phyloP scores from a whole-genome alignment of 2,113 vertebrate genomes.

The Morphnarchus princeps region DNA sequence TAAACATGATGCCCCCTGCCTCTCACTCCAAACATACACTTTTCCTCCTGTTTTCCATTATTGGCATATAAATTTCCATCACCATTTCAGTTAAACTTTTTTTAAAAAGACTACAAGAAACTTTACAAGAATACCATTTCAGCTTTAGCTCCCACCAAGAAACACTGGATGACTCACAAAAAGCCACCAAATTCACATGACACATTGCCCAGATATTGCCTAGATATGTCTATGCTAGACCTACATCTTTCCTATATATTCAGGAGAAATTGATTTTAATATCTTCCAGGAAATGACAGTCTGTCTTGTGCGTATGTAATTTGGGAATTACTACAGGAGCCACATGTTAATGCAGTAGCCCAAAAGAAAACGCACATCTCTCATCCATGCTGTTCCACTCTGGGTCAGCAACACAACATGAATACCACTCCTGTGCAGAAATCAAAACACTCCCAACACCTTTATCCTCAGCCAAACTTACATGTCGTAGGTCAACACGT shows the following conservation, averaged over 20 bases:
- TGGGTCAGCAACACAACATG: neutral
- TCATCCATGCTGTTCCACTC: neutral
- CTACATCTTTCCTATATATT: neutral
- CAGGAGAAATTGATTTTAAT: neutral
- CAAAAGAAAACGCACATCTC: neutral
- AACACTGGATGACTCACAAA: neutral
- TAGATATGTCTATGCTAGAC: neutral
- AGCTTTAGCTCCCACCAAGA: neutral
- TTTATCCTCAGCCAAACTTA: neutral
- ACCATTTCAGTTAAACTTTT: slow-evolving; percentile 12
- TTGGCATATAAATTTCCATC: neutral
- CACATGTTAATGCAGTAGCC: neutral
- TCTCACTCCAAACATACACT: neutral
- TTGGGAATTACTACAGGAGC: neutral
- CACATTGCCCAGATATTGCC: neutral
- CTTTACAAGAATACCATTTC: neutral
- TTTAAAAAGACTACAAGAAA: neutral
- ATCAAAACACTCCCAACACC: neutral
- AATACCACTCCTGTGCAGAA: neutral
- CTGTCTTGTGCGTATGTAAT: neutral
- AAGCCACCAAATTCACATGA: neutral
- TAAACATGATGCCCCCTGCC: neutral
- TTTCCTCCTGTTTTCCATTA: slow-evolving; percentile 35
- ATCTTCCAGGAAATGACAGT: neutral
- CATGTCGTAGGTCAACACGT: fast-evolving